Conservation (phyloP, 2,797 vertebrate species). For the Hoplostethus atlanticus region DNA sequence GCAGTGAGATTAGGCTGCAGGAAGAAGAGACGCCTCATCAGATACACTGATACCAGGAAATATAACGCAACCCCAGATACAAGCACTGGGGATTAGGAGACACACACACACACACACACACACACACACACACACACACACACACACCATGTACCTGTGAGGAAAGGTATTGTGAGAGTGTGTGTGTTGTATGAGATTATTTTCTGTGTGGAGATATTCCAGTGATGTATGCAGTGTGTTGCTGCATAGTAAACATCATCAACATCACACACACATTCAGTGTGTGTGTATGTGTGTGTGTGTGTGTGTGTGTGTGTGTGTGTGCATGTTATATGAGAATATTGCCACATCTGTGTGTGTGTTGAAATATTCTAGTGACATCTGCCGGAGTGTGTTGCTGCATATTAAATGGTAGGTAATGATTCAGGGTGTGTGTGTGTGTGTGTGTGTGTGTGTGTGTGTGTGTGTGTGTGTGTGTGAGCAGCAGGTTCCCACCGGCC, state of each 20-base stretch:
- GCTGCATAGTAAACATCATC: no score
- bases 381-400: constrained; percentile 21
- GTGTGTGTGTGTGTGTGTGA: no score
- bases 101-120: constrained; percentile 30
- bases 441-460: constrained; percentile 18
- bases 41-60: constrained; percentile 70
- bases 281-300: no score
- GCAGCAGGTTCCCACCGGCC: no score
- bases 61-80: constrained; percentile 46
- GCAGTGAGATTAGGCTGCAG: constrained; percentile 68
- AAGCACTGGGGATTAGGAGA: constrained; percentile 2
- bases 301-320: background rate
- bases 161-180: background rate
- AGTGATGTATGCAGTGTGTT: no score
- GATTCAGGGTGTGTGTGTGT: constrained; percentile 53
- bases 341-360: background rate
- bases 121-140: constrained; percentile 26
- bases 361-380: no score
- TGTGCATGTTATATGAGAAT: constrained; percentile 10
- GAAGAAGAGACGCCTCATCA: constrained; percentile 38
- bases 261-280: no score
- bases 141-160: background rate
- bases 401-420: constrained; percentile 42
- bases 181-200: no score
- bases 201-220: no score